A percentile compares a stretch with the other conserved stretches of the same genome.
Evolutionary conservation across 2,797 vertebrate genomes (phyloP).

Genomic region (Coreius guichenoti): DNA sequence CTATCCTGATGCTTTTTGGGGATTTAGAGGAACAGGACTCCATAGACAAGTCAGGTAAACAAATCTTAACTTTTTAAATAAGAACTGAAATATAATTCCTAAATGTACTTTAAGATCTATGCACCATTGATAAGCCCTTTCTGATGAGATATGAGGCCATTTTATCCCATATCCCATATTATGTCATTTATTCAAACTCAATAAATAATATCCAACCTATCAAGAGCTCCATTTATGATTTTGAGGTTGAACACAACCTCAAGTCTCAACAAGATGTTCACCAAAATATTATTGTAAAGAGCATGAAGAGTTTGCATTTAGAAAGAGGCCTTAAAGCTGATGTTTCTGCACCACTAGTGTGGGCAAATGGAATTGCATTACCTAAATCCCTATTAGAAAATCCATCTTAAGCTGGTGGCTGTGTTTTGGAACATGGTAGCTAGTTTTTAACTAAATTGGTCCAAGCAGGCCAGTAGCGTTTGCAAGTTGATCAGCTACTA

Average conservation of each 20-base stretch:
- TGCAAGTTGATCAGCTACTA: background rate
- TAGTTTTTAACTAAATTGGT: background rate
- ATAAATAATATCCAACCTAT: background rate
- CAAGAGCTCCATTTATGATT: background rate
- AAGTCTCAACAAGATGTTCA: conserved; percentile 3
- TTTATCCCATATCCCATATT: background rate
- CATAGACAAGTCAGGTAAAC: conserved; percentile 80
- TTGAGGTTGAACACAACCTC: background rate
- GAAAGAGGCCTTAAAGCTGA: background rate
- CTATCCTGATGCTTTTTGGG: conserved; percentile 73
- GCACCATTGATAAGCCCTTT: background rate
- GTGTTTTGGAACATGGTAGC: background rate
- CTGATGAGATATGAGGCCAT: background rate
- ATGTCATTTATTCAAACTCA: background rate
- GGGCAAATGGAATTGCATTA: background rate
- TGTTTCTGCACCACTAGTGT: background rate
- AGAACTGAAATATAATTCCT: background rate
- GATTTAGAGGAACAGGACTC: conserved; percentile 76
- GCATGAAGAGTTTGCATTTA: background rate
- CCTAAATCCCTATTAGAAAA: background rate
- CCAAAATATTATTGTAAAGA: background rate
- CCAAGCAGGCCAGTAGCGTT: background rate
- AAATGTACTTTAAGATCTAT: background rate
- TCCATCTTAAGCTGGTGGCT: background rate
- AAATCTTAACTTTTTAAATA: background rate